Base-by-base conservation (phyloP, 2,888 invertebrate genomes). In the Eupithecia subumbrata region DNA sequence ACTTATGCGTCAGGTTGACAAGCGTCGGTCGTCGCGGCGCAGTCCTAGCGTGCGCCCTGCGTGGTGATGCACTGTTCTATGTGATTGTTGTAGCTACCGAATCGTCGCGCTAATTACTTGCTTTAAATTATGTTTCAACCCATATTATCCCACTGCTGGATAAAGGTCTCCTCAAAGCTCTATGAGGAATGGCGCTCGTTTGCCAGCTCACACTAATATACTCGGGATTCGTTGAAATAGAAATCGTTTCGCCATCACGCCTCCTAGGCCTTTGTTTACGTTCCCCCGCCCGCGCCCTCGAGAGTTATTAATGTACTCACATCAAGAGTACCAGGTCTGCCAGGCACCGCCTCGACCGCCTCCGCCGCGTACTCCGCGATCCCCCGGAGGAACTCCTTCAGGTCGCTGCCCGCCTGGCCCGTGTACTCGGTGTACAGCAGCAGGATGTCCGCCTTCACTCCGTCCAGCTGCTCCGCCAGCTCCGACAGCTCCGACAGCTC, bases 391-490 rank as follows among this genome's bases (percentile, higher is more conserved):
- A 94, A 94, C 5, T 60, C 79, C 77, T 88, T 89, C 78, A 93
- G 82, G 18, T 92, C 91, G 0, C 79, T 80, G 0, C 90, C 90
- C 7, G 91, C 86, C 48, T 86, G 82, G 0, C 88, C 86, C 0
- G 91, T 85, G 82, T 86, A 93, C 84, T 93, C 92, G 0, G 91
- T 93, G 83, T 92, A 94, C 0, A 94, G 87, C 0, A 90, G 85
- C 5, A 92, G 77, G 0, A 90, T 90, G 2, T 93, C 92, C 0
- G 80, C 82, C 79, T 88, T 89, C 2, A 87, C 85, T 0, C 80
- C 72, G n/a, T 87, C 81, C 45, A 93, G 82, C 40, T 92, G 87
- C 1, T 84, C 76, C 1, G 83, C 74, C 75, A 92, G 84, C 69
- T 91, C 89, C 0, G 87, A 82, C 0, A 90, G 89, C 79, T 34